Evolutionary conservation across 1,140 invertebrate species (phyloP).

Genomic region (Papilio xuthus): DNA sequence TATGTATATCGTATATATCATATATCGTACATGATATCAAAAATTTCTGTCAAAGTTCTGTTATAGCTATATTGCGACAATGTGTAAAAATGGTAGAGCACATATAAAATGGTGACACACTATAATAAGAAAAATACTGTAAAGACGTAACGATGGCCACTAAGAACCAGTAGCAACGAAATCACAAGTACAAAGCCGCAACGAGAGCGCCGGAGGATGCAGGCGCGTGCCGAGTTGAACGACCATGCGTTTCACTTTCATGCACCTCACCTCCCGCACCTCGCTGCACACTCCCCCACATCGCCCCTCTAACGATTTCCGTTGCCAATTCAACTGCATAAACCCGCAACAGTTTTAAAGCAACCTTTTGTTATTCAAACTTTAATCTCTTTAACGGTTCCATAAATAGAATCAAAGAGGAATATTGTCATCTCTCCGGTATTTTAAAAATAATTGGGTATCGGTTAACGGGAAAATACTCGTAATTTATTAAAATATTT

Average conservation of each 20-base stretch:
- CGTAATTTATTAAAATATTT: too few species aligned
- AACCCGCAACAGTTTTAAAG: constrained; percentile 4
- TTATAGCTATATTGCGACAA: too few species aligned
- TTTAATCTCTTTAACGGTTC: background rate
- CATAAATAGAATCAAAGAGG: background rate
- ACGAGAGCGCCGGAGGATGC: constrained; percentile 5
- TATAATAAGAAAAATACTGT: background rate
- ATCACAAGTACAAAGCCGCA: constrained; percentile 14
- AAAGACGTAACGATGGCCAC: background rate
- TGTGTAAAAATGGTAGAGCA: too few species aligned
- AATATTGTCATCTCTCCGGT: background rate
- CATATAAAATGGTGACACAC: background rate
- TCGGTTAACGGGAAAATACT: too few species aligned
- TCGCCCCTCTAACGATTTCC: constrained; percentile 18
- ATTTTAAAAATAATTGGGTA: background rate
- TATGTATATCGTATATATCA: too few species aligned
- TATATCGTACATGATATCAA: too few species aligned
- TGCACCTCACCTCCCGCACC: background rate
- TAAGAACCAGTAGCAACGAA: constrained; percentile 21
- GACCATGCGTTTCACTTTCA: constrained; percentile 38
- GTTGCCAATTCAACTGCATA: constrained; percentile 29
- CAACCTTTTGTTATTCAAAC: background rate
- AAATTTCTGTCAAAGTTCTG: too few species aligned
- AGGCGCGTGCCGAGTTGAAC: constrained; percentile 37
- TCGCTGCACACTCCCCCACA: background rate